A percentile compares a stretch with the other conserved stretches of the same genome.
phyloP scores from a whole-genome alignment of 2,797 vertebrate genomes.

The Xerus rutilus region DNA sequence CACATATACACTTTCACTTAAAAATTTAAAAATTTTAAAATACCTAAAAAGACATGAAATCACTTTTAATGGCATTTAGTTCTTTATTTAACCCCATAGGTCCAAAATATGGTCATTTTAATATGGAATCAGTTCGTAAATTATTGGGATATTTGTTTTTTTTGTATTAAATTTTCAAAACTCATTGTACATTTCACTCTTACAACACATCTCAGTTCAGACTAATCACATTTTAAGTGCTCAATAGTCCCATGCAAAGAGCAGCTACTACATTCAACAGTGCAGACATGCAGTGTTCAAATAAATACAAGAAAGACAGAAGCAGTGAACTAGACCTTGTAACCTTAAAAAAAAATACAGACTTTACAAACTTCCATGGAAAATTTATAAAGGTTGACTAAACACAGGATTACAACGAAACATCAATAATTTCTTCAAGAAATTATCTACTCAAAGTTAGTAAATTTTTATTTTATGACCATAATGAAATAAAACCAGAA shows the following conservation, averaged over 20 bases:
- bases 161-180: neutral
- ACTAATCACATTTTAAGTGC: neutral
- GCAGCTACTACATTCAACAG: neutral
- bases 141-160: neutral
- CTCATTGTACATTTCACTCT: neutral
- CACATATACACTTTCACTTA: neutral
- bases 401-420: neutral
- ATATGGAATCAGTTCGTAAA: neutral
- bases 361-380: neutral
- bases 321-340: neutral
- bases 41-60: neutral
- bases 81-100: neutral
- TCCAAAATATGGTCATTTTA: conserved; percentile 1
- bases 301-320: neutral
- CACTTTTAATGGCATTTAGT: neutral
- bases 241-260: neutral
- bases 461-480: neutral
- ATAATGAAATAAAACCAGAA: conserved; percentile 18
- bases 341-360: neutral
- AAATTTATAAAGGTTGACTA: neutral
- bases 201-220: neutral
- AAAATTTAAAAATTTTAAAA: neutral
- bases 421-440: neutral
- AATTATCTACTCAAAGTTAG: neutral
- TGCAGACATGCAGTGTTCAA: neutral